Evolutionary conservation across 2,888 invertebrate genomes (phyloP).

Genomic region (Agonopterix alstromeriana): DNA sequence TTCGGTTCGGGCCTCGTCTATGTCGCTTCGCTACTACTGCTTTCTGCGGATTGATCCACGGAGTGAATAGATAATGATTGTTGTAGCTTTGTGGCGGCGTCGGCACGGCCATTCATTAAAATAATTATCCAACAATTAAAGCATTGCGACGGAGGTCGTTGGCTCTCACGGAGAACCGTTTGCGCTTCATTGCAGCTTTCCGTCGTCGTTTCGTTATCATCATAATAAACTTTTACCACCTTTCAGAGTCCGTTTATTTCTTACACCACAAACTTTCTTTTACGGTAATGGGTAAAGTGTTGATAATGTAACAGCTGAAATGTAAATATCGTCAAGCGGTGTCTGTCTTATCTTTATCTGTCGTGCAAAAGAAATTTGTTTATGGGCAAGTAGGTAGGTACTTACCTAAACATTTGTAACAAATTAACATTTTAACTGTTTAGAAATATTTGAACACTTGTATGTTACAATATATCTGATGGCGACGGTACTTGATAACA

Average conservation of each 20-base stretch:
- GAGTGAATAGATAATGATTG: constrained; percentile 53
- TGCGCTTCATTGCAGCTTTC: constrained; percentile 13
- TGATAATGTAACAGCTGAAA: no score
- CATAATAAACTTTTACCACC: not conserved
- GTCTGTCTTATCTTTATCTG: no score
- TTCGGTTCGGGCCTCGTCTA: constrained; percentile 12
- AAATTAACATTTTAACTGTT: no score
- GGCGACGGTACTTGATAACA: no score
- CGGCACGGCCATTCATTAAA: constrained; percentile 53
- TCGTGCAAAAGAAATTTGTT: no score
- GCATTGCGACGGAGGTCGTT: constrained; percentile 41
- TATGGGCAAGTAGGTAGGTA: no score
- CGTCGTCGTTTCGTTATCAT: not conserved
- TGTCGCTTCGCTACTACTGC: constrained; percentile 14
- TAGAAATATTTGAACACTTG: no score
- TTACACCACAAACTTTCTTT: no score
- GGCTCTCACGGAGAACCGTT: constrained; percentile 24
- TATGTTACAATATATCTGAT: no score
- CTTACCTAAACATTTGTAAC: no score
- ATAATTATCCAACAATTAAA: constrained; percentile 54
- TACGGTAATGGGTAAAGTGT: no score
- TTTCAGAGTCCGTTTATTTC: not conserved
- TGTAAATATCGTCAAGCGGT: no score
- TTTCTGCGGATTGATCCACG: constrained; percentile 50
- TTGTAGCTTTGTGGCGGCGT: constrained; percentile 39